Evolutionary conservation across 2,888 invertebrate species (phyloP), one percentile per base, ranked within the genome.

Genomic region (Heliconius cydno): DNA sequence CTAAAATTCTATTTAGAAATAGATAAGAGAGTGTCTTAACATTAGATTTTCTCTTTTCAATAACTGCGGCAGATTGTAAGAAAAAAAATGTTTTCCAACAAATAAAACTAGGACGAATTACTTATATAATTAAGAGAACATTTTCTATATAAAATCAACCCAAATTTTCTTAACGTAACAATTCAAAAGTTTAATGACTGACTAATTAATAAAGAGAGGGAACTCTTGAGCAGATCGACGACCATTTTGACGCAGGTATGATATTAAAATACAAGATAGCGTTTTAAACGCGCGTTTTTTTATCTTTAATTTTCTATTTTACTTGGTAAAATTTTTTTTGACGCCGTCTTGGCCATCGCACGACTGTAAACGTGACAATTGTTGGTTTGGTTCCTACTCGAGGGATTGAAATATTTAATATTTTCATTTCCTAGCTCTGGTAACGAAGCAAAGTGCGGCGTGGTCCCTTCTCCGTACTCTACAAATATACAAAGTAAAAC

Each of bases 161-260:
- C 19, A 41, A 74, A 74, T 79, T 74, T 60, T 67, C 74, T 75
- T 74, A 75, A 73, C 38, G 57, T 78, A 74, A 79, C 78, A 79
- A 68, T 74, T 75, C 67, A 67, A 46, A 74, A 79, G 74, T 79
- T 79, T 79, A 75, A 75, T 75, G 60, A 79, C 41, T 74, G 68
- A 74, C 78, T 74, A 74, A 79, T 79, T 79, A 75, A 78, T 79
- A 79, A 78, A 41, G 68, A 74, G 74, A 28, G 65, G 30, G 38
- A 79, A 79, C 67, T 79, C 74, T 75, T 74, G 60, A 63, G 60
- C 67, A 74, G 73, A 79, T 68, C 68, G 67, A 46, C 74, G 68
- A 63, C 30, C 68, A 63, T 79, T 79, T 60, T 60, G n/a, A 65
- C 65, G 72, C 66, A 38, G 74, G 68, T 79, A n/a, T 30, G 3